Evolutionary conservation across 92 coral and sea anemone genomes (phyloP), one percentile per base, ranked within the genome.

Genomic region (Heteractis magnifica): DNA sequence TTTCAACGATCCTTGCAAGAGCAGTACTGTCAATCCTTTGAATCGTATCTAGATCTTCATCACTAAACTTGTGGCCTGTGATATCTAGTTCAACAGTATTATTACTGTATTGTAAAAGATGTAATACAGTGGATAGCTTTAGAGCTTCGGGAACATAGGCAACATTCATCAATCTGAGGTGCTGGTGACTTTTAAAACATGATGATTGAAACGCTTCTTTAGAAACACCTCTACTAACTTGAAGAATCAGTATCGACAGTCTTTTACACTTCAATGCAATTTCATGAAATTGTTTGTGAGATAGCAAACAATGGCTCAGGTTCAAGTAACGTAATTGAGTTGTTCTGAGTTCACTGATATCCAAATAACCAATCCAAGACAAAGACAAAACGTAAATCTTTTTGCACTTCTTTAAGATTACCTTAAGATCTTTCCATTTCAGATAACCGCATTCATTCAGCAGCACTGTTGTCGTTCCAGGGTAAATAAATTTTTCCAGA

Each of bases 121-220:
- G 71, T 19, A 18, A 65, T 65, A 65, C 23, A 19, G 71, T 65
- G 71, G 71, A 65, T 19, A 65, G 7, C 51, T 72, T 20, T 72
- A 62, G 83, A 80, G 83, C 83, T 80, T 80, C 83, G 23, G 82
- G 82, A 78, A 78, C 82, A 78, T 78, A 78, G 82, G 82, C 82
- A 78, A 78, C 82, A 78, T 78, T 78, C 82, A 78, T 4, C 16
- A 78, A 78, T 51, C 82, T 78, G 82, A 78, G 82, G 70, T 78
- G 82, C 4, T 78, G 65, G 83, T 80, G 83, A 80, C 83, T 80
- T 80, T 80, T 80, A 19, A 80, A 80, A 80, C 75, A 59, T 41
- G 83, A 80, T 26, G 83, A 80, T 80, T 80, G 76, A 80, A 80
- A 80, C 34, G 83, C 83, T 76, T 80, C 83, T 80, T 80, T 80